Evolutionary conservation across 1,140 invertebrate species (phyloP), one percentile per base, ranked within the genome.

Genomic region (Choristoneura fumiferana): DNA sequence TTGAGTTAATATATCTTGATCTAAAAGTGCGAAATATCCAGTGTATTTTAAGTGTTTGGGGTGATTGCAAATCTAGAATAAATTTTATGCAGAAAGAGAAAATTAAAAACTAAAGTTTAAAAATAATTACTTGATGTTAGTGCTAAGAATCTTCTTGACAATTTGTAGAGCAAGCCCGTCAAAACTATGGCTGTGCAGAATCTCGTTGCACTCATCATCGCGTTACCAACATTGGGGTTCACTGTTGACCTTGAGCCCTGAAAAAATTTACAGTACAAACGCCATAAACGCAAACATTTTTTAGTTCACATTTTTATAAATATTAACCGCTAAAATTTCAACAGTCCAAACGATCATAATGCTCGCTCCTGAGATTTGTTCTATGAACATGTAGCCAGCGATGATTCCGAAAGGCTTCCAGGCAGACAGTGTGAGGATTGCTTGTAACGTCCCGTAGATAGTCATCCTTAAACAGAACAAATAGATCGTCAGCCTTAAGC

Each of bases 291-390:
- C n/a, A n/a, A n/a, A n/a, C n/a, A n/a, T n/a, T n/a, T n/a, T n/a
- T n/a, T n/a, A n/a, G n/a, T n/a, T n/a, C n/a, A 29, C 22, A 29
- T 29, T 29, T 29, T 29, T 3, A 29, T 6, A 6, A 18, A 9
- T 13, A 59, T 9, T 54, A 57, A 78, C 78, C 63, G 69, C 29
- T 40, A 81, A 57, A 5, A 81, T 66, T 14, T 78, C 76, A 15
- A 78, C 33, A 15, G 70, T 62, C 73, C 75, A 82, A 57, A 74
- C 59, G 1, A 67, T 56, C 2, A 82, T 8, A 8, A 78, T 54
- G 3, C 60, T 57, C 18, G 59, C 54, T 5, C 79, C 79, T 6
- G 67, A 53, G 8, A 74, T 18, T 34, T 78, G 70, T 1, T 60
- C 52, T n/a, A 76, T 55, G 0, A 71, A 1, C 0, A 66, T 43